phyloP scores from a whole-genome alignment of 2,797 vertebrate species.

The Sebastes hopkinsi region DNA sequence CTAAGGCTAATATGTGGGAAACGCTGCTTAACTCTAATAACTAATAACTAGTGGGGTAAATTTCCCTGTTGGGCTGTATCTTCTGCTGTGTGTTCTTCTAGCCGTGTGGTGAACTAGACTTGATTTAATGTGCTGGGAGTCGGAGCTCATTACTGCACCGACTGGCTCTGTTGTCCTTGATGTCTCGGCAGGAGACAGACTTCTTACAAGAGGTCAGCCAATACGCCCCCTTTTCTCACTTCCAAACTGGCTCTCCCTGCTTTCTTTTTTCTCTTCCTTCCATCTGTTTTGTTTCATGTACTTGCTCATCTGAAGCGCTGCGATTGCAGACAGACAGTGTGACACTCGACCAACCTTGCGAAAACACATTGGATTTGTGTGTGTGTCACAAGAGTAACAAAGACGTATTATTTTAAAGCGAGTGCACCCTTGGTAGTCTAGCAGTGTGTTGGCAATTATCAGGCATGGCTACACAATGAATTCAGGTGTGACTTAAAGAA shows the following conservation, averaged over 20 bases:
- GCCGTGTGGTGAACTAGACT: neutral
- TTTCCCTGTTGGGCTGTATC: neutral
- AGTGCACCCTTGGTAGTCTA: neutral
- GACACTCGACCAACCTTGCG: neutral
- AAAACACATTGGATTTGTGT: neutral
- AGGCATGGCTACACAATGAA: neutral
- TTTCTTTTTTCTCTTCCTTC: slow-evolving; percentile 15
- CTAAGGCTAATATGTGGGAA: neutral
- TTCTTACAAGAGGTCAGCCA: slow-evolving; percentile 44
- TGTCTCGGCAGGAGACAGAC: slow-evolving; percentile 31
- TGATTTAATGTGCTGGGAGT: slow-evolving; percentile 20
- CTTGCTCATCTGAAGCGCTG: neutral
- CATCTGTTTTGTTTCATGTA: slow-evolving; percentile 16
- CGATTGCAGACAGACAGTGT: neutral
- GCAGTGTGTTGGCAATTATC: neutral
- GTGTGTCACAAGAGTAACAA: neutral
- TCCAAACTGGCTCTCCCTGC: slow-evolving; percentile 15
- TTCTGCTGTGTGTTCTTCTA: neutral
- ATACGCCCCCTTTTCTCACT: slow-evolving; percentile 9
- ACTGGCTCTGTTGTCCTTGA: slow-evolving; percentile 39
- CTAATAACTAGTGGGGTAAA: neutral
- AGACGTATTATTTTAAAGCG: neutral
- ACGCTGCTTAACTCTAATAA: neutral
- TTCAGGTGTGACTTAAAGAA: neutral
- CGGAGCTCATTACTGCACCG: slow-evolving; percentile 40